phyloP scores from a whole-genome alignment of 2,113 vertebrate genomes.

The Podocnemis expansa region DNA sequence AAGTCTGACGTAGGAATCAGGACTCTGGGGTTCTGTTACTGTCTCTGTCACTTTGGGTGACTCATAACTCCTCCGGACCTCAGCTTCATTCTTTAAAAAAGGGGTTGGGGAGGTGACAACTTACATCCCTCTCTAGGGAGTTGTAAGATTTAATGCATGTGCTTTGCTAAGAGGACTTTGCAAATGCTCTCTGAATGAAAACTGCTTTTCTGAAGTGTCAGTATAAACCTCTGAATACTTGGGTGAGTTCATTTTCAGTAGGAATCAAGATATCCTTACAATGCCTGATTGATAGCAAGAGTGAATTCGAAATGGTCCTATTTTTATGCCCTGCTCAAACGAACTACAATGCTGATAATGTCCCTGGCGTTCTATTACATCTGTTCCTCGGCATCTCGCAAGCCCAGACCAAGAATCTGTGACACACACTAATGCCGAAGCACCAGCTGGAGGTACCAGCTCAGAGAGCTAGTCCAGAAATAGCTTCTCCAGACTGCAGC shows the following conservation, averaged over 20 bases:
- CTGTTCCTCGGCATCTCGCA: slow-evolving; percentile 9
- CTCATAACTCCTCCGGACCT: not conserved
- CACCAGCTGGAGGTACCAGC: slow-evolving; percentile 7
- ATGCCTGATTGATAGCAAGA: slow-evolving; percentile 35
- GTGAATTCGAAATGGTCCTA: slow-evolving; percentile 39
- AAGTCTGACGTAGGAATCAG: not conserved
- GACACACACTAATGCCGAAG: fast-evolving
- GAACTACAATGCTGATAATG: slow-evolving; percentile 32
- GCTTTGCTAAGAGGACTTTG: not conserved
- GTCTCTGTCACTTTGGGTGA: not conserved
- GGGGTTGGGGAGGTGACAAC: not conserved
- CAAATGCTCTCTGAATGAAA: not conserved
- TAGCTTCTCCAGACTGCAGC: slow-evolving; percentile 3
- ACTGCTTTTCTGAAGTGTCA: slow-evolving; percentile 5
- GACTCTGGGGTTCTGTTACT: not conserved
- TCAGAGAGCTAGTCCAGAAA: not conserved
- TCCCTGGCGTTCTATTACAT: not conserved
- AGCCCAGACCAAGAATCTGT: not conserved
- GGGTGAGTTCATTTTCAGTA: slow-evolving; percentile 60
- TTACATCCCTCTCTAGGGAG: not conserved
- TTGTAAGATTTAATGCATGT: not conserved
- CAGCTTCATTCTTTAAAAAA: not conserved
- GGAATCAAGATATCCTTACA: slow-evolving; percentile 34
- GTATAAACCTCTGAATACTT: slow-evolving; percentile 25
- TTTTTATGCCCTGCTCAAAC: slow-evolving; percentile 40